These are phyloP conservation scores for Chaetodon trifascialis DNA, from an alignment of 2,113 vertebrate genomes.

Conservation along the genomic window DNA sequence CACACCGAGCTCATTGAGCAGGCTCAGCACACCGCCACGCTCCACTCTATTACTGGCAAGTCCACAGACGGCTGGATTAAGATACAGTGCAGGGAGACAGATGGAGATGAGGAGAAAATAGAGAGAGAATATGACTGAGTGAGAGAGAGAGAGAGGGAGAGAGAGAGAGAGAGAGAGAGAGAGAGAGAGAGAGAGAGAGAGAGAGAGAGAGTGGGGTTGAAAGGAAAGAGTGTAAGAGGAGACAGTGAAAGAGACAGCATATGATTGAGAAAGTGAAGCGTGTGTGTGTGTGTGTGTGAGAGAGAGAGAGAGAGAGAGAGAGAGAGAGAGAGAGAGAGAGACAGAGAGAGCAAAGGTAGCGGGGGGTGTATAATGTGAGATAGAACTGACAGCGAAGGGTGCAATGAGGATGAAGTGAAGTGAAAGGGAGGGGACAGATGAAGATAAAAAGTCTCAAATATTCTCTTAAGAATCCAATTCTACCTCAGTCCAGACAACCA, in stretches of 20 bases:
- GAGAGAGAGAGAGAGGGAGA: background rate
- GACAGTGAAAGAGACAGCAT: conserved; percentile 2
- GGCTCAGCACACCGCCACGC: background rate
- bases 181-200: background rate
- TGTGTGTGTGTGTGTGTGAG: background rate
- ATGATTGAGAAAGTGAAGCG: conserved; percentile 35
- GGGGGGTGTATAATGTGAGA: conserved; percentile 24
- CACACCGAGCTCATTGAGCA: conserved; percentile 21
- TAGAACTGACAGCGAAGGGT: conserved; percentile 1
- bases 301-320: background rate
- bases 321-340: background rate
- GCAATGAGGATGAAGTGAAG: conserved; percentile 51
- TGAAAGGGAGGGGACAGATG: conserved; percentile 51
- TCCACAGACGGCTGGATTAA: conserved; percentile 47
- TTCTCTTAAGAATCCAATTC: conserved; percentile 62
- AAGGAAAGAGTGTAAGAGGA: conserved; percentile 4
- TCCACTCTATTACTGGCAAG: conserved; percentile 53
- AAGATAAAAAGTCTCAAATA: conserved; percentile 59
- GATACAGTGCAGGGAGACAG: conserved; percentile 56
- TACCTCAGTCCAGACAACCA: conserved; percentile 43
- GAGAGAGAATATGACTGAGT: conserved; percentile 24
- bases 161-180: background rate
- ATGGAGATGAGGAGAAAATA: conserved; percentile 34
- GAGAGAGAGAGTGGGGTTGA: conserved; percentile 14
- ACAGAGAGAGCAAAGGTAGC: conserved; percentile 9